These are phyloP conservation scores for Aspiorhynchus laticeps DNA, from an alignment of 2,113 vertebrate species.

Conservation along the genomic window DNA sequence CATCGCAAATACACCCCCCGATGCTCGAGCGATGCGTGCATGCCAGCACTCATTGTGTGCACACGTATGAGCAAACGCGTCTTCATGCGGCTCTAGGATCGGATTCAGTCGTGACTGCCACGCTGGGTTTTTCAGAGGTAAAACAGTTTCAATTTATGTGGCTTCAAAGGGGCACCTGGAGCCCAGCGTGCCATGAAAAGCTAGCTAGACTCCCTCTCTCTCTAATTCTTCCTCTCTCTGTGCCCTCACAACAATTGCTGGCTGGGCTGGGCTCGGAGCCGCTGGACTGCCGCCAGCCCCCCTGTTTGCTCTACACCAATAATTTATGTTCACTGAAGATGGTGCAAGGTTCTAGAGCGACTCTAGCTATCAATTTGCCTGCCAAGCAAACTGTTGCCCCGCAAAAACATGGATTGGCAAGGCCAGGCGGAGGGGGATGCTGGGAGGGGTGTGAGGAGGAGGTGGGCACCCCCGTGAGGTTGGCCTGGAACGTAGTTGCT, in stretches of 20 bases:
- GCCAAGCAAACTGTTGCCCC: constrained; percentile 81
- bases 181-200: constrained; percentile 73
- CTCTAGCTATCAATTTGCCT: constrained; percentile 82
- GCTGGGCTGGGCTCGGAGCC: constrained; percentile 77
- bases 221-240: constrained; percentile 50
- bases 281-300: constrained; percentile 82
- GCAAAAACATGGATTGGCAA: constrained; percentile 74
- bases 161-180: constrained; percentile 79
- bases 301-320: constrained; percentile 91
- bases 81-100: constrained; percentile 68
- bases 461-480: constrained; percentile 75
- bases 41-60: constrained; percentile 16
- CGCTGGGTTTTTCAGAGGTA: constrained; percentile 78
- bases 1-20: constrained; percentile 43
- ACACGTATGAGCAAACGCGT: constrained; percentile 44
- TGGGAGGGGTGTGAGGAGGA: constrained; percentile 43
- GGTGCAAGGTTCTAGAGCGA: constrained; percentile 88
- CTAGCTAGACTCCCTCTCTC: constrained; percentile 67
- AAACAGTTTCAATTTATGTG: constrained; percentile 85
- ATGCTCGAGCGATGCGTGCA: background rate
- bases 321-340: constrained; percentile 92
- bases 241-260: constrained; percentile 83
- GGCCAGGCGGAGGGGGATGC: constrained; percentile 54
- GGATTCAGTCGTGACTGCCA: constrained; percentile 72
- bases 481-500: constrained; percentile 72